A percentile compares a stretch with the other conserved stretches of the same genome.
Evolutionary conservation across 64 coral and sea anemone genomes (phyloP).

Genomic region (Astreopora myriophthalma): DNA sequence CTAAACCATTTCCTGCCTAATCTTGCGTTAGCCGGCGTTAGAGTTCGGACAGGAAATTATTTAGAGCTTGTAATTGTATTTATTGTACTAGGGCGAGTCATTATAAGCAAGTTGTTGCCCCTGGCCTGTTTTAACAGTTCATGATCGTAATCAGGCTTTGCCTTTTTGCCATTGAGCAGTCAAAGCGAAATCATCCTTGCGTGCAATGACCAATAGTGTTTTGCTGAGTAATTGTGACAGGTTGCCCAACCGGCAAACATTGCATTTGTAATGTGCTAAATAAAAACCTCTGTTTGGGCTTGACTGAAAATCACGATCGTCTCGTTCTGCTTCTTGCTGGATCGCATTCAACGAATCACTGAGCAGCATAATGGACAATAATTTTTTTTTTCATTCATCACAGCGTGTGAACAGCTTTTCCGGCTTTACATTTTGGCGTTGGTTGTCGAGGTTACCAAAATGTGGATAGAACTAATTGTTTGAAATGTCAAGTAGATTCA

Average conservation of each 20-base stretch:
- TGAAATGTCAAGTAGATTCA: constrained; percentile 41
- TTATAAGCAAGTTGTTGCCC: background rate
- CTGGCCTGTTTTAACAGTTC: constrained; percentile 1
- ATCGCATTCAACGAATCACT: background rate
- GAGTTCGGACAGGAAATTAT: constrained; percentile 37
- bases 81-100: constrained; percentile 1
- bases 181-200: background rate
- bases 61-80: background rate
- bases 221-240: constrained; percentile 56
- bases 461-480: constrained; percentile 17
- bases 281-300: background rate
- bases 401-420: background rate
- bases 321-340: no score
- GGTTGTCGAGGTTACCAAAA: background rate
- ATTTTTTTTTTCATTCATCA: background rate
- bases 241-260: background rate
- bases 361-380: background rate
- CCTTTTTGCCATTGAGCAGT: background rate
- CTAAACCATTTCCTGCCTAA: constrained; percentile 23
- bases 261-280: constrained; percentile 13
- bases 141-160: background rate
- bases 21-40: background rate
- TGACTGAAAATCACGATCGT: background rate
- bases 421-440: background rate
- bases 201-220: constrained; percentile 35